phyloP scores from a whole-genome alignment of 1,140 invertebrate species.

The Drosophila biarmipes region DNA sequence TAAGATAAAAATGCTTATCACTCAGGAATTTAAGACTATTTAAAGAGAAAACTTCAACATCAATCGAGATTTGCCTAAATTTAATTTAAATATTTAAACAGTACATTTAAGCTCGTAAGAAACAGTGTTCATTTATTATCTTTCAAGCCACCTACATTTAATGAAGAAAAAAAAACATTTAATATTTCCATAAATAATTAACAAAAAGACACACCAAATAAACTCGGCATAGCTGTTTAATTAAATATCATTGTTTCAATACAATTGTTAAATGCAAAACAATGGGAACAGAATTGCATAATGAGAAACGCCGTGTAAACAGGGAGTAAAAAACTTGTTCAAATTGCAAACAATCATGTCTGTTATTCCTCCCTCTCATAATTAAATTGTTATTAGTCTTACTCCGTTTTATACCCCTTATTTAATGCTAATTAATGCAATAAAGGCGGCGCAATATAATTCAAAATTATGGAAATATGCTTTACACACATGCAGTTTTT shows the following conservation, averaged over 20 bases:
- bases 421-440: slow-evolving; percentile 35
- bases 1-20: background rate
- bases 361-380: slow-evolving; percentile 23
- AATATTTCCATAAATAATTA: slow-evolving; percentile 11
- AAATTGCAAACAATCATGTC: background rate
- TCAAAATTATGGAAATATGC: slow-evolving; percentile 26
- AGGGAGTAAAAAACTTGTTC: slow-evolving; percentile 22
- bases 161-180: background rate
- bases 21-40: background rate
- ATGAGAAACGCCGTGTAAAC: slow-evolving; percentile 20
- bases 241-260: slow-evolving; percentile 24
- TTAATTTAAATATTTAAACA: background rate
- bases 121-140: background rate
- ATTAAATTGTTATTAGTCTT: slow-evolving; percentile 37
- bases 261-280: slow-evolving; percentile 17
- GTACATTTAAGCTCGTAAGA: background rate
- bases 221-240: slow-evolving; percentile 8
- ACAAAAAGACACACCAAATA: background rate
- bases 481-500: background rate
- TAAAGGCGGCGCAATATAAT: slow-evolving; percentile 3
- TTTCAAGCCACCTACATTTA: background rate
- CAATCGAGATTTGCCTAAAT: too few relatives aligned
- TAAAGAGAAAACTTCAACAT: too few relatives aligned
- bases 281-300: slow-evolving; percentile 23
- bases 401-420: background rate